Percentiles rank a stretch among this genome's conserved stretches.
phyloP scores from a whole-genome alignment of 2,888 invertebrate species.

The Noctua janthe region DNA sequence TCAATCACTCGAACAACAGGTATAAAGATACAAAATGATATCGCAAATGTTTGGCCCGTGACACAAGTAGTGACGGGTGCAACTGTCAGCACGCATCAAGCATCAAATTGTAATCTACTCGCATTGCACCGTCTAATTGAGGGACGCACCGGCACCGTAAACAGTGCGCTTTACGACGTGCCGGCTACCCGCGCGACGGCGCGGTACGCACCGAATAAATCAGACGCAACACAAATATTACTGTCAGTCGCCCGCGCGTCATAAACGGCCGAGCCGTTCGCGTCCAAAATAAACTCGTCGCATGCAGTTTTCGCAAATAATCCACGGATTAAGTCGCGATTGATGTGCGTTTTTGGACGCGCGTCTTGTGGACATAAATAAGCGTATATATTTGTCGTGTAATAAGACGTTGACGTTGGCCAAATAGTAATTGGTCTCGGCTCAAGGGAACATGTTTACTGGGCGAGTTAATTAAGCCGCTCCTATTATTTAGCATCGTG shows the following conservation, averaged over 20 bases:
- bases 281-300: conserved; percentile 74
- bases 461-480: conserved; percentile 75
- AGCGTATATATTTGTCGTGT: conserved; percentile 73
- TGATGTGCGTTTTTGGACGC: conserved; percentile 82
- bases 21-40: conserved; percentile 52
- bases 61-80: conserved; percentile 41
- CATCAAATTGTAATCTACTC: conserved; percentile 68
- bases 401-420: conserved; percentile 71
- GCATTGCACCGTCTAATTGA: conserved; percentile 76
- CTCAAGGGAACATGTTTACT: conserved; percentile 78
- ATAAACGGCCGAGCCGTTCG: conserved; percentile 76
- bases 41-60: conserved; percentile 46
- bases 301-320: conserved; percentile 84
- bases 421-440: conserved; percentile 76
- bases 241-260: conserved; percentile 81
- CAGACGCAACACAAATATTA: conserved; percentile 84
- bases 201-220: conserved; percentile 80
- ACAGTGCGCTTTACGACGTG: conserved; percentile 79
- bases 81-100: conserved; percentile 64
- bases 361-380: conserved; percentile 83
- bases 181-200: conserved; percentile 64
- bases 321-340: conserved; percentile 83
- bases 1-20: conserved; percentile 48
- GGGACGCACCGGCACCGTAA: conserved; percentile 72
- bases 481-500: conserved; percentile 68